A percentile compares a stretch with the other conserved stretches of the same genome.
Evolutionary conservation across 2,113 vertebrate species (phyloP).

Genomic region (Nothobranchius furzeri): DNA sequence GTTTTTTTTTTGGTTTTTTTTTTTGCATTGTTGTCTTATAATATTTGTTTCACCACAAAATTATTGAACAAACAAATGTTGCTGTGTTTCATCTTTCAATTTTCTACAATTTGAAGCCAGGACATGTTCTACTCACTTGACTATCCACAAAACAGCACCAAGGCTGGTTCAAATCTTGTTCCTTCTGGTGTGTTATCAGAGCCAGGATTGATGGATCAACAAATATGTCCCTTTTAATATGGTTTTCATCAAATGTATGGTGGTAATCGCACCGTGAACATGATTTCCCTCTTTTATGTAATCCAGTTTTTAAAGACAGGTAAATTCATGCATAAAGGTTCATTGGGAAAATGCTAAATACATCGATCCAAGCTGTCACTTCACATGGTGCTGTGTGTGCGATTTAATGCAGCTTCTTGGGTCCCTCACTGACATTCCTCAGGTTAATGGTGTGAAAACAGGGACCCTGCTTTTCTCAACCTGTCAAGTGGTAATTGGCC

Average conservation of each 20-base stretch:
- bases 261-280: not conserved
- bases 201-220: not conserved
- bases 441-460: constrained; percentile 78
- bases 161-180: not conserved
- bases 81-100: not conserved
- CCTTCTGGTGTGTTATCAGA: not conserved
- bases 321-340: constrained; percentile 38
- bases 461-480: constrained; percentile 68
- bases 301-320: constrained; percentile 15
- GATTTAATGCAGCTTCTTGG: constrained; percentile 63
- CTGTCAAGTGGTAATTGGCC: constrained; percentile 80
- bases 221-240: not conserved
- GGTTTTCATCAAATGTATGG: constrained; percentile 19
- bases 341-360: constrained; percentile 31
- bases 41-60: too few species aligned
- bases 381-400: constrained; percentile 53
- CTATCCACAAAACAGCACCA: not conserved
- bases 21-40: too few species aligned
- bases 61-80: not conserved
- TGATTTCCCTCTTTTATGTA: constrained; percentile 6
- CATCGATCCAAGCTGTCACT: constrained; percentile 39
- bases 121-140: not conserved
- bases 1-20: too few species aligned
- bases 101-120: not conserved
- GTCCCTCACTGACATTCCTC: constrained; percentile 64